Evolutionary conservation across 2,113 vertebrate species (phyloP).

Genomic region (Rhipidura dahli): DNA sequence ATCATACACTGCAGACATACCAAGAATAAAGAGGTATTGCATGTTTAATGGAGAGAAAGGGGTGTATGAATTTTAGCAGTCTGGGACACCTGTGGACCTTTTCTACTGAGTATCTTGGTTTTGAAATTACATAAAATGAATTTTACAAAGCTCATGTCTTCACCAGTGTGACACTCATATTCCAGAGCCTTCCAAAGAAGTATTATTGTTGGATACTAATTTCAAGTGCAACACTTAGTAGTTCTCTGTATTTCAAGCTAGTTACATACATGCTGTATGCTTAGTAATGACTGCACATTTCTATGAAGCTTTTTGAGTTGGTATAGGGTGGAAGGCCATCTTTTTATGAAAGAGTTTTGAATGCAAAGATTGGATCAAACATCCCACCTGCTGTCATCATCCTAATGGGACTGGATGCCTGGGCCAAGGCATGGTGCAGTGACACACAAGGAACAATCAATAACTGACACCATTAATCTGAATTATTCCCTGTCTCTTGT

Average conservation of each 20-base stretch:
- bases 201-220: neutral
- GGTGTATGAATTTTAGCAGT: neutral
- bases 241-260: neutral
- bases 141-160: neutral
- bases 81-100: neutral
- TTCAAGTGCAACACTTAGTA: neutral
- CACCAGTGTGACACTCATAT: neutral
- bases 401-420: neutral
- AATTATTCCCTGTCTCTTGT: neutral
- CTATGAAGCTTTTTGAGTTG: neutral
- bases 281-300: neutral
- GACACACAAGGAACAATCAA: neutral
- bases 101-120: neutral
- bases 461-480: neutral
- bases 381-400: neutral
- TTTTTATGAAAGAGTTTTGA: neutral
- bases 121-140: neutral
- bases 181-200: neutral
- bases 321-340: neutral
- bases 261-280: rapidly evolving
- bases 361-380: neutral
- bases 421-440: neutral
- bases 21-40: neutral
- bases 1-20: neutral
- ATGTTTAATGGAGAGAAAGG: neutral